Evolutionary conservation across 2,797 vertebrate species (phyloP), one percentile per base, ranked within the genome.

Genomic region (Aulostomus chinensis): DNA sequence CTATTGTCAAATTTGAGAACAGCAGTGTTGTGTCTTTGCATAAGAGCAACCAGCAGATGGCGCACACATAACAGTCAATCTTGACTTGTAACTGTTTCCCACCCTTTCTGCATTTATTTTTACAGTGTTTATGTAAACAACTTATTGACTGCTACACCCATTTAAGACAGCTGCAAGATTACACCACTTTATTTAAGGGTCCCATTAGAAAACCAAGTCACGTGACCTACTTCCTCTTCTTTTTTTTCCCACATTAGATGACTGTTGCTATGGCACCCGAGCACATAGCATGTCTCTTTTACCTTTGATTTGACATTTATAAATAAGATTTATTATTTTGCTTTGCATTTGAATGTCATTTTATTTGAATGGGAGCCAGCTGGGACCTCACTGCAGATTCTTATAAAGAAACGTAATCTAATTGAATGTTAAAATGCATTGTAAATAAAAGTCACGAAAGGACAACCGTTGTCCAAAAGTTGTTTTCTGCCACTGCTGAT

Each of bases 11-110:
- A 10, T 24, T 13, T 4, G 6, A 15, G 41, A 28, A 53, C 4
- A 17, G 21, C 12, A 20, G 2, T 2, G 3, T 16, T 38, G 1
- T 9, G 1, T 17, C 49, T 34, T n/a, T 49, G 46, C 24, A 46
- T 11, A 36, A 2, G 8, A 50, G 17, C 10, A 18, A 68, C 80
- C 86, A 87, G 85, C 79, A 89, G 88, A 78, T 86, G 85, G 85
- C 84, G 32, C 16, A 54, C 50, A 67, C 22, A 66, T 13, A 34
- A 67, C 58, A 80, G 42, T 7, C 9, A 71, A 54, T 37, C 9
- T 25, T 25, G 24, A 25, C 9, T 25, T 25, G 24, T 25, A 4
- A 9, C 24, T 5, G 24, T 25, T 9, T 25, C 1, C 24, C 24
- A 7, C 24, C 9, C 22, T 8, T 24, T 4, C 22, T 4, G n/a